These are phyloP conservation scores for Picathartes gymnocephalus DNA, from an alignment of 2,113 vertebrate genomes.

Conservation along the genomic window DNA sequence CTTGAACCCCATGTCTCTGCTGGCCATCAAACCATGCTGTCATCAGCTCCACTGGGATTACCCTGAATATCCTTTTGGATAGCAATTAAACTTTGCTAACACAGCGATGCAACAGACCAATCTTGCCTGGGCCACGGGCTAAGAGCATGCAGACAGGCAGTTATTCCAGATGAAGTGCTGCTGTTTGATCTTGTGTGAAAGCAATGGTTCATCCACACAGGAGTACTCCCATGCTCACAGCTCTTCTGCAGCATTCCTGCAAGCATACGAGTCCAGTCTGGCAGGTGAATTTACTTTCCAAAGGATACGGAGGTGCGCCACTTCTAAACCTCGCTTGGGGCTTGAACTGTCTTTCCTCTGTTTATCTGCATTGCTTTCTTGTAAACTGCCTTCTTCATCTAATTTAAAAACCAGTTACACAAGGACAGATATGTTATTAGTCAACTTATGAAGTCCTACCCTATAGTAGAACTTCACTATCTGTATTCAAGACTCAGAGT, in stretches of 20 bases:
- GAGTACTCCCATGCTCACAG: background rate
- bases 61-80: background rate
- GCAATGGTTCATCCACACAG: background rate
- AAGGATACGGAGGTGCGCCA: background rate
- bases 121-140: background rate
- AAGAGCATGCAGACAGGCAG: background rate
- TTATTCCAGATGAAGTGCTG: background rate
- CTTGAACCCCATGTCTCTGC: background rate
- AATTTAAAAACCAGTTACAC: background rate
- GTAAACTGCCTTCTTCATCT: background rate
- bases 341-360: background rate
- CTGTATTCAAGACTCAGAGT: background rate
- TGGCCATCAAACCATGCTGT: background rate
- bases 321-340: slow-evolving; percentile 1
- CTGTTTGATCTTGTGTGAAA: background rate
- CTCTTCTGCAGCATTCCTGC: accelerated
- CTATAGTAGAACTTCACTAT: background rate
- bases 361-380: background rate
- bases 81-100: background rate
- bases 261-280: accelerated
- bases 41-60: background rate
- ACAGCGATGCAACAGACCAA: background rate
- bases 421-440: background rate
- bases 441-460: background rate
- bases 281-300: background rate